phyloP scores from a whole-genome alignment of 2,113 vertebrate species.

The Tenrec ecaudatus region DNA sequence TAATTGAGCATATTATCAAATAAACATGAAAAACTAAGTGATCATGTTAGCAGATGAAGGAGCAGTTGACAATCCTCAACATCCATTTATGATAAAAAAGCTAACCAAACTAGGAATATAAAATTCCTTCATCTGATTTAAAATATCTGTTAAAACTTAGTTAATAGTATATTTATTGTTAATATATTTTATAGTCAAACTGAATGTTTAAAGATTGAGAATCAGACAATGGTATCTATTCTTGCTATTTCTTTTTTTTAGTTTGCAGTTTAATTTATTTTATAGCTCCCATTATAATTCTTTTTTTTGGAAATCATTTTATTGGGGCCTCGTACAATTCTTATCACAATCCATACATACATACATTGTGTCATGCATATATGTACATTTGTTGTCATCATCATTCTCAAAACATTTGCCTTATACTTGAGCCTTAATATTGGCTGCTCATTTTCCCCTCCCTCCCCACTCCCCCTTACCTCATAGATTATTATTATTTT shows the following conservation, averaged over 20 bases:
- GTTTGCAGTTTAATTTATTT: too few relatives aligned
- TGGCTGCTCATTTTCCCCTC: too few relatives aligned
- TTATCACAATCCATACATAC: too few relatives aligned
- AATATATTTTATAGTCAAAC: conserved; percentile 31
- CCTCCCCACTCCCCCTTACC: too few relatives aligned
- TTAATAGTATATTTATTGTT: background rate
- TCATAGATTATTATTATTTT: too few relatives aligned
- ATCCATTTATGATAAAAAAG: background rate
- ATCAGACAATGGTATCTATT: background rate
- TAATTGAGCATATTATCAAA: conserved; percentile 13
- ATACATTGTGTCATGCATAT: too few relatives aligned
- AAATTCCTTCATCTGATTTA: conserved; percentile 25
- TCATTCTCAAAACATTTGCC: too few relatives aligned
- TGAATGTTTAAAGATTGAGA: background rate
- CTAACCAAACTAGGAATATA: background rate
- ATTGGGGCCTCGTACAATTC: too few relatives aligned
- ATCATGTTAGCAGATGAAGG: background rate
- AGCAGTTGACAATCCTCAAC: background rate
- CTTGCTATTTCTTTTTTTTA: background rate
- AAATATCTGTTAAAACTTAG: background rate
- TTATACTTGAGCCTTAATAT: too few relatives aligned
- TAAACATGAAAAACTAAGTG: background rate
- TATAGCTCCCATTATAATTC: too few relatives aligned
- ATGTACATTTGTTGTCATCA: too few relatives aligned
- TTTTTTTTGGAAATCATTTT: too few relatives aligned